phyloP scores from a whole-genome alignment of 2,888 invertebrate genomes.

The Drosophila birchii region DNA sequence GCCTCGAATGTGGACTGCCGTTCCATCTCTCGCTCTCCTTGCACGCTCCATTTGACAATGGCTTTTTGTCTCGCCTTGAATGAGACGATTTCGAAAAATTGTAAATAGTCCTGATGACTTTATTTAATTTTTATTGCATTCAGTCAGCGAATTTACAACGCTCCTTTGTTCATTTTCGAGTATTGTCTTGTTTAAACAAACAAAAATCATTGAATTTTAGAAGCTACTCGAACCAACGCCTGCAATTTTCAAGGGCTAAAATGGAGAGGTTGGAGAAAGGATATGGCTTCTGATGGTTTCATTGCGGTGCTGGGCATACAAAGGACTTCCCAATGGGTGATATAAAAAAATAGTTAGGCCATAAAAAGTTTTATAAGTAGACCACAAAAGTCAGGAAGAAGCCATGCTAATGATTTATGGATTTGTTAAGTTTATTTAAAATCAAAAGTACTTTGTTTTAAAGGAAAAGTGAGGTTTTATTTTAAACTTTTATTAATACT shows the following conservation, averaged over 20 bases:
- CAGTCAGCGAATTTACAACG: slow-evolving; percentile 46
- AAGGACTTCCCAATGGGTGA: neutral
- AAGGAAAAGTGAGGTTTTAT: neutral
- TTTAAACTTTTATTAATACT: too few relatives aligned
- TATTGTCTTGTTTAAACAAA: slow-evolving; percentile 51
- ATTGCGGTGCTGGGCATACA: slow-evolving; percentile 3
- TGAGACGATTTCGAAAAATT: slow-evolving; percentile 68
- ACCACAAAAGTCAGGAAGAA: neutral
- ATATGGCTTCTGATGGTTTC: slow-evolving; percentile 16
- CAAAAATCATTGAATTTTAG: slow-evolving; percentile 37
- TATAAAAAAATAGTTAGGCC: neutral
- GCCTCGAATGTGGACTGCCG: slow-evolving; percentile 30
- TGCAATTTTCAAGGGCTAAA: slow-evolving; percentile 61
- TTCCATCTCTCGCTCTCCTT: slow-evolving; percentile 30
- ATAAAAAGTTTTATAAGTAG: neutral
- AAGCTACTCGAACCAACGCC: slow-evolving; percentile 57
- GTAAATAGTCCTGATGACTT: slow-evolving; percentile 78
- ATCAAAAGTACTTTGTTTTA: too few relatives aligned
- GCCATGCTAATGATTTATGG: too few relatives aligned
- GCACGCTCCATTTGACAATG: slow-evolving; percentile 74
- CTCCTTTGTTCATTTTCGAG: slow-evolving; percentile 53
- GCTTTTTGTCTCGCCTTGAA: slow-evolving; percentile 42
- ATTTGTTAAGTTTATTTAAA: neutral
- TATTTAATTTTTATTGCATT: slow-evolving; percentile 80
- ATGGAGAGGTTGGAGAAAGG: neutral